These are phyloP conservation scores for Gallinago jamesoni DNA, from an alignment of 2,113 vertebrate species.

Conservation along the genomic window DNA sequence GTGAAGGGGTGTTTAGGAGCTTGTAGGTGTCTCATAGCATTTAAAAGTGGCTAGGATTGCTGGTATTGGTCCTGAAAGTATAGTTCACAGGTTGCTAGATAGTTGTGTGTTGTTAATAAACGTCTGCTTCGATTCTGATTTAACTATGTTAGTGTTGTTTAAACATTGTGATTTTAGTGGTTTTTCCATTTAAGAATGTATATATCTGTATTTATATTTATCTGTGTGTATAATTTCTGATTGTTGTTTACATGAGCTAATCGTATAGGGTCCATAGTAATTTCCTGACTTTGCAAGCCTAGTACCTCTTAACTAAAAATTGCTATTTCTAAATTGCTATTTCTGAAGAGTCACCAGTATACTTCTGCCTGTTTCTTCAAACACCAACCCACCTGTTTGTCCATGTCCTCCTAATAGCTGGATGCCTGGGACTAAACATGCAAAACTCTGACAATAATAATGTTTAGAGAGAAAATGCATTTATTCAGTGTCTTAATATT, in stretches of 20 bases:
- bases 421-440: neutral
- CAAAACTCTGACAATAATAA: neutral
- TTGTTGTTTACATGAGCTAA: neutral
- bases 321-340: neutral
- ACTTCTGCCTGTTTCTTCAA: neutral
- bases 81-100: neutral
- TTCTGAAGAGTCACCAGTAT: neutral
- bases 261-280: neutral
- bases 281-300: neutral
- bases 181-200: neutral
- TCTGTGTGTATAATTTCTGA: neutral
- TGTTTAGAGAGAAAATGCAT: neutral
- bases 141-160: neutral
- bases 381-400: fast-evolving
- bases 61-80: neutral
- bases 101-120: neutral
- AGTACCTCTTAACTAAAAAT: neutral
- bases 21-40: neutral
- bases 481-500: neutral
- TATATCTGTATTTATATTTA: neutral
- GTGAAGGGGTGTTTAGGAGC: neutral
- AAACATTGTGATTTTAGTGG: neutral
- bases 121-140: neutral
- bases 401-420: neutral
- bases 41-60: neutral